These are phyloP conservation scores for Holocentrus rufus DNA, from an alignment of 2,797 vertebrate species.

Conservation along the genomic window DNA sequence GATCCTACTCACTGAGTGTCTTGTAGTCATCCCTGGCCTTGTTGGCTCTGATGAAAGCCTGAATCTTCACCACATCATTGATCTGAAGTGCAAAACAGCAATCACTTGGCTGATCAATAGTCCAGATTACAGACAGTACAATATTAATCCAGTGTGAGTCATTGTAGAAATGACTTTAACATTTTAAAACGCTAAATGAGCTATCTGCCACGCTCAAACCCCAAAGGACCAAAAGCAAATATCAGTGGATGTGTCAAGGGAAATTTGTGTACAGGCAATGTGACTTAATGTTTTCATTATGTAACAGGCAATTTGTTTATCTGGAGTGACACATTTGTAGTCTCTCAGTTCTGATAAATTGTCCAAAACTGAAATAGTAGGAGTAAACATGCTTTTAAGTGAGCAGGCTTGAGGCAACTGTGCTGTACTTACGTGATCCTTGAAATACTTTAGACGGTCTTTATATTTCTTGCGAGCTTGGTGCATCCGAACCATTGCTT, in stretches of 20 bases:
- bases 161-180: slow-evolving; percentile 30
- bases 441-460: slow-evolving; percentile 93
- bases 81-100: slow-evolving; percentile 82
- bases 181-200: slow-evolving; percentile 47
- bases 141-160: slow-evolving; percentile 25
- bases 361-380: neutral
- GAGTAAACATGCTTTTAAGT: neutral
- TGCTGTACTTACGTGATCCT: slow-evolving; percentile 88
- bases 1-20: slow-evolving; percentile 91
- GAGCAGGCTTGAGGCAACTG: neutral
- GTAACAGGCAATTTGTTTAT: slow-evolving; percentile 2
- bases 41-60: slow-evolving; percentile 98
- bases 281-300: slow-evolving; percentile 49
- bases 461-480: slow-evolving; percentile 93
- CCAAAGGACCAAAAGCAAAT: slow-evolving; percentile 27
- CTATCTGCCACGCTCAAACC: slow-evolving; percentile 5
- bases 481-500: slow-evolving; percentile 94
- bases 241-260: slow-evolving; percentile 23
- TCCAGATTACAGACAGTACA: slow-evolving; percentile 25
- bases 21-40: slow-evolving; percentile 99
- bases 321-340: neutral
- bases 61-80: slow-evolving; percentile 94
- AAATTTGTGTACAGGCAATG: neutral
- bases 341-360: neutral
- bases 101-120: slow-evolving; percentile 42